phyloP scores from a whole-genome alignment of 2,113 vertebrate genomes.

The Acrocephalus arundinaceus region DNA sequence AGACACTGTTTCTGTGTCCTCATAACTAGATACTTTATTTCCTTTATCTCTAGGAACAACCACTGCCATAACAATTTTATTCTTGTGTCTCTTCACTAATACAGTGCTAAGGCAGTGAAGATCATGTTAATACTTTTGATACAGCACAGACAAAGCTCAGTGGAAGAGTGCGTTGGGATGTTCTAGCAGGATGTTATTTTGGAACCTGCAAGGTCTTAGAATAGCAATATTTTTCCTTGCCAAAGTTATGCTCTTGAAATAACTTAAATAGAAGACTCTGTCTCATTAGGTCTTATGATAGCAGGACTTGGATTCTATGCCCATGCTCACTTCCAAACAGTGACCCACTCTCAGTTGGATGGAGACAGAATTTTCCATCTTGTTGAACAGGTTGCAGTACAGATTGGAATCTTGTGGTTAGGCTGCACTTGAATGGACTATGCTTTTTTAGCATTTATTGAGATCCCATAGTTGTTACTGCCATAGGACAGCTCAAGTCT shows the following conservation, averaged over 20 bases:
- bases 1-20: not conserved
- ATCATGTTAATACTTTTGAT: not conserved
- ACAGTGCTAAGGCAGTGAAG: not conserved
- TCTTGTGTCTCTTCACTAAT: not conserved
- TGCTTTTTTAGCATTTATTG: not conserved
- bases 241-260: conserved; percentile 16
- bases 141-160: not conserved
- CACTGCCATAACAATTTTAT: not conserved
- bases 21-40: not conserved
- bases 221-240: conserved; percentile 14
- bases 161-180: not conserved
- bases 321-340: not conserved
- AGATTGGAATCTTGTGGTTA: not conserved
- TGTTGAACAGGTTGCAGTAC: not conserved
- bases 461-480: not conserved
- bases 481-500: not conserved
- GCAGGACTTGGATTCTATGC: not conserved
- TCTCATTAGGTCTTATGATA: not conserved
- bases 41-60: not conserved
- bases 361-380: not conserved
- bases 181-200: conserved; percentile 6
- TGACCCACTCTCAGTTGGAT: not conserved
- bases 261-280: not conserved
- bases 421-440: not conserved
- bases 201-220: not conserved